Evolutionary conservation across 2,888 invertebrate species (phyloP).

Genomic region (Itoplectis maculator): DNA sequence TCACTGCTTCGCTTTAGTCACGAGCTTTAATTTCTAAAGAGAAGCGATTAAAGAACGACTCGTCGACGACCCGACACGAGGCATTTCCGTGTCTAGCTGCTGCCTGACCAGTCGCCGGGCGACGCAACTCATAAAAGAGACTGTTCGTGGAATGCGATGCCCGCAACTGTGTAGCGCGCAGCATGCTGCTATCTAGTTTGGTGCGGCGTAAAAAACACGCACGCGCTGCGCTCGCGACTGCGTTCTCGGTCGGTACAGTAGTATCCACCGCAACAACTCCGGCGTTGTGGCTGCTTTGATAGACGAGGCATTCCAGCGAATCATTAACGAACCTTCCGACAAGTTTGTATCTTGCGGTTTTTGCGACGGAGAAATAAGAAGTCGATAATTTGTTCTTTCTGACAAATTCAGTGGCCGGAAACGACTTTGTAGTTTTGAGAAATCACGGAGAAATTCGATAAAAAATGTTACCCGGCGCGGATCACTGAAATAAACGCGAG

Average conservation of each 20-base stretch:
- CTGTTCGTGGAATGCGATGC: background rate
- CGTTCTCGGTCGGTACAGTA: slow-evolving; percentile 14
- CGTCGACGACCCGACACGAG: background rate
- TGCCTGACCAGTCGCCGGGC: slow-evolving; percentile 17
- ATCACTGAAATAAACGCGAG: too few relatives aligned
- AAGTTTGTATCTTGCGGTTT: too few relatives aligned
- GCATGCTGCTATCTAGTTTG: slow-evolving; percentile 2
- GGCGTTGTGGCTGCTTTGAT: background rate
- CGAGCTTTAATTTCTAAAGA: slow-evolving; percentile 36
- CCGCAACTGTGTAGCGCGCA: background rate
- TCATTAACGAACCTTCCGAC: too few relatives aligned
- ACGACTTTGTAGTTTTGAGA: too few relatives aligned
- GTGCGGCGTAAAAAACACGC: background rate
- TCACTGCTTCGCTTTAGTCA: slow-evolving; percentile 24
- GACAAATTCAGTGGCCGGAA: too few relatives aligned
- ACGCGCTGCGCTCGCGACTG: background rate
- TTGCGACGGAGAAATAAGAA: too few relatives aligned
- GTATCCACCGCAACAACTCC: background rate
- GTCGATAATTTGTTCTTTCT: too few relatives aligned
- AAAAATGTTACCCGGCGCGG: too few relatives aligned
- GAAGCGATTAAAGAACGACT: slow-evolving; percentile 45
- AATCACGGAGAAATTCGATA: too few relatives aligned
- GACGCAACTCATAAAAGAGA: background rate
- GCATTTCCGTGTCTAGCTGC: slow-evolving; percentile 8
- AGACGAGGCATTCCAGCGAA: background rate